Evolutionary conservation across 2,888 invertebrate species (phyloP).

Genomic region (Neuroscelio doddi): DNA sequence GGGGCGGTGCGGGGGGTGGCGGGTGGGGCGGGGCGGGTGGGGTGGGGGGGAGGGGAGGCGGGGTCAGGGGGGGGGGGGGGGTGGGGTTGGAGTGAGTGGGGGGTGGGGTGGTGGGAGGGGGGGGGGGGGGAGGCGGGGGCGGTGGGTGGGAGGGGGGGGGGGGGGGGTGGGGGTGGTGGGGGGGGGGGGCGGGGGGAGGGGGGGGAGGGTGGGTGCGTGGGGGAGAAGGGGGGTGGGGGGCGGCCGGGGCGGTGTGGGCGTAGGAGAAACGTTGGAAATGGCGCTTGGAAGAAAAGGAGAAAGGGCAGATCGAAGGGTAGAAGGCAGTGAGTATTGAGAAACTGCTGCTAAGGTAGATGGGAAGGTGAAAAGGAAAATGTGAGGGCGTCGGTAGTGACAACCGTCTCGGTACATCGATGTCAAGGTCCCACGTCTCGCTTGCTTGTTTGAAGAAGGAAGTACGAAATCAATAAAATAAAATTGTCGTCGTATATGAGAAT

Average conservation of each 20-base stretch:
- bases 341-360: constrained; percentile 1
- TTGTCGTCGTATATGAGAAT: constrained; percentile 49
- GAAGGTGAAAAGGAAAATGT: constrained; percentile 37
- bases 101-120: constrained; percentile 17
- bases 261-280: constrained; percentile 4
- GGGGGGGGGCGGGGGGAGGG: constrained; percentile 15
- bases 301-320: constrained; percentile 7
- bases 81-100: constrained; percentile 23
- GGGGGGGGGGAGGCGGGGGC: constrained; percentile 7
- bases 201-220: constrained; percentile 20
- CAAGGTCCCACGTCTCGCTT: constrained; percentile 67
- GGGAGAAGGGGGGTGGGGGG: constrained; percentile 27
- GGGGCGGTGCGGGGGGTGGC: too few relatives aligned
- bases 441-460: constrained; percentile 66
- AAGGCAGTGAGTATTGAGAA: not conserved
- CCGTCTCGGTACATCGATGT: constrained; percentile 58
- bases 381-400: constrained; percentile 51
- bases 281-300: not conserved
- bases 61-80: constrained; percentile 1
- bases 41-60: too few relatives aligned
- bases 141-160: not conserved
- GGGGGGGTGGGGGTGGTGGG: constrained; percentile 24
- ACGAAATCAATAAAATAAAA: constrained; percentile 67
- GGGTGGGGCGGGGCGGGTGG: too few relatives aligned
- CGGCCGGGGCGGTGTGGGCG: constrained; percentile 29